Evolutionary conservation across 2,113 vertebrate genomes (phyloP).

Genomic region (Gasterosteus nipponicus): DNA sequence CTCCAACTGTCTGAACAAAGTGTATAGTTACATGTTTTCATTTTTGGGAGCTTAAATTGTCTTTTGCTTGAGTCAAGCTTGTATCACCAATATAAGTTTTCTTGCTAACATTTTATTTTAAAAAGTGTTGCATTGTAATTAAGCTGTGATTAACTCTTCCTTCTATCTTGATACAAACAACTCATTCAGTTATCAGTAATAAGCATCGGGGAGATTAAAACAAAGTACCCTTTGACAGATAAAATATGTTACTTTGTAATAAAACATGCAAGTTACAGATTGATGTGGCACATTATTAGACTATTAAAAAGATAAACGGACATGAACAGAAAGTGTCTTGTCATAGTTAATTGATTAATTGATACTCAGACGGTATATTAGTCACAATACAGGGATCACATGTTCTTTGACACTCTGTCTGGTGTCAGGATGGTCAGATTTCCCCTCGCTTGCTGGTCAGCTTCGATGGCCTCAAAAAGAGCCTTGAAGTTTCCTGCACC

Average conservation of each 20-base stretch:
- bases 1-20: conserved; percentile 18
- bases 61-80: conserved; percentile 95
- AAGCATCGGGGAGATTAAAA: neutral
- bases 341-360: conserved; percentile 10
- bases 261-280: conserved; percentile 27
- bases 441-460: conserved; percentile 89
- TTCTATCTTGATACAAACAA: conserved; percentile 17
- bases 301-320: neutral
- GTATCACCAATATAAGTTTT: conserved; percentile 63
- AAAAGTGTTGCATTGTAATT: neutral
- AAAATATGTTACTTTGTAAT: conserved; percentile 29
- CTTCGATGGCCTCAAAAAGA: conserved; percentile 94
- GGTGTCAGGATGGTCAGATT: conserved; percentile 88
- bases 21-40: conserved; percentile 65
- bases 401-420: conserved; percentile 73
- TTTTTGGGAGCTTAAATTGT: conserved; percentile 78
- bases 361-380: neutral
- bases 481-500: conserved; percentile 98
- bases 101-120: conserved; percentile 33
- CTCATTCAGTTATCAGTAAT: neutral
- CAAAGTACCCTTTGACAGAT: conserved; percentile 13
- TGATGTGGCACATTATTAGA: conserved; percentile 2
- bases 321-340: neutral
- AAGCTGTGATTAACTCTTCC: neutral
- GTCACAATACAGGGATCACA: conserved; percentile 56